Percentiles rank a stretch among this genome's conserved stretches.
Evolutionary conservation across 2,797 vertebrate species (phyloP).

Genomic region (Gorsachius magnificus): DNA sequence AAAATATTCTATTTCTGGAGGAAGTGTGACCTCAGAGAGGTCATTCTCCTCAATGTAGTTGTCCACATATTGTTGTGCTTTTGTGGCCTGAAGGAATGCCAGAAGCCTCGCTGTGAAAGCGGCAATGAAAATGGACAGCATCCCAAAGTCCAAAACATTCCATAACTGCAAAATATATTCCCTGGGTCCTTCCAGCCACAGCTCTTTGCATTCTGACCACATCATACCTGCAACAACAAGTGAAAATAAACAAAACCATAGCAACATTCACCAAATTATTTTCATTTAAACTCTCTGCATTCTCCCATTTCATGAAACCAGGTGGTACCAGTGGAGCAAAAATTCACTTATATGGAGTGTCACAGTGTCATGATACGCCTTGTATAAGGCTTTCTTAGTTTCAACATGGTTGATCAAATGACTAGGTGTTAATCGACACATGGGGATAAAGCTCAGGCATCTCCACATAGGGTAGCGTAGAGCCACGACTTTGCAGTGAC

Average conservation of each 20-base stretch:
- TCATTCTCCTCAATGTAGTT: conserved; percentile 81
- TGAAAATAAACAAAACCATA: background rate
- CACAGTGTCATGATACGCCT: background rate
- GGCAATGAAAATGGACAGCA: conserved; percentile 90
- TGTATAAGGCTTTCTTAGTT: background rate
- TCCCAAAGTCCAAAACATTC: conserved; percentile 89
- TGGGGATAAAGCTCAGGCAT: background rate
- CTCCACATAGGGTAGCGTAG: background rate
- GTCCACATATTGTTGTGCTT: conserved; percentile 89
- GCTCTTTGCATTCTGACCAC: conserved; percentile 91
- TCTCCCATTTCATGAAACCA: background rate
- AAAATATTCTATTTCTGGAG: conserved; percentile 87
- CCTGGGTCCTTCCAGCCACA: conserved; percentile 87
- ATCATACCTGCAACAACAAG: conserved; percentile 83
- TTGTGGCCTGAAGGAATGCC: conserved; percentile 85
- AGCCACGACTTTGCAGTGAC: background rate
- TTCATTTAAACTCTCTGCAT: background rate
- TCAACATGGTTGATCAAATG: background rate
- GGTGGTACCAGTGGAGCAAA: background rate
- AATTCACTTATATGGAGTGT: background rate
- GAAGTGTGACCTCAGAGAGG: conserved; percentile 83
- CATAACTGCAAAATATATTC: conserved; percentile 88
- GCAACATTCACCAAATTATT: background rate
- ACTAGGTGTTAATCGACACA: background rate
- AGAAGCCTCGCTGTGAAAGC: conserved; percentile 87